Percentiles rank a stretch among this genome's conserved stretches.
Evolutionary conservation across 2,797 vertebrate genomes (phyloP).

Genomic region (Neostethus bicornis): DNA sequence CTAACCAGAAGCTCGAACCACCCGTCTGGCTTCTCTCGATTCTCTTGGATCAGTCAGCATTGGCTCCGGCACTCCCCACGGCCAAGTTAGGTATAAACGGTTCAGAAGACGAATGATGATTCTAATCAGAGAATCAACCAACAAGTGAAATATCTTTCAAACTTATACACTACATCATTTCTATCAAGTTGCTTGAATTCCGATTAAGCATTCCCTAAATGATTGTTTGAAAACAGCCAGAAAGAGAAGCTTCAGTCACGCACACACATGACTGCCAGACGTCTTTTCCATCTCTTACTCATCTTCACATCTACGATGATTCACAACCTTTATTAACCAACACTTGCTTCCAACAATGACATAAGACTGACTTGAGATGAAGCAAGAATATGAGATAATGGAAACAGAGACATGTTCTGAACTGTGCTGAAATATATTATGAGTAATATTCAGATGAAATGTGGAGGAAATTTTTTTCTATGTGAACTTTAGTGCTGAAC

Average conservation of each 20-base stretch:
- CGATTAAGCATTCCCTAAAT: constrained; percentile 40
- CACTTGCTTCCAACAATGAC: constrained; percentile 50
- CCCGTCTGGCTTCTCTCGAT: too few species aligned
- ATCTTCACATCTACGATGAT: constrained; percentile 58
- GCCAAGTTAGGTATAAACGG: too few species aligned
- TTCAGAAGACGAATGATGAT: too few species aligned
- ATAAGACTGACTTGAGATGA: constrained; percentile 32
- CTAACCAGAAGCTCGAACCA: too few species aligned
- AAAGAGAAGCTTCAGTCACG: constrained; percentile 14
- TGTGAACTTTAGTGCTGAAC: too few species aligned
- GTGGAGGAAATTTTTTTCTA: too few species aligned
- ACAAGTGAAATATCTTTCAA: constrained; percentile 26
- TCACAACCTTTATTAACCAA: constrained; percentile 51
- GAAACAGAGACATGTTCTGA: not conserved
- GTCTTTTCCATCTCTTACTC: constrained; percentile 41
- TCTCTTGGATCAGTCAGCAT: too few species aligned
- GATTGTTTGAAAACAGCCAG: constrained; percentile 31
- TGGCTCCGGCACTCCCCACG: too few species aligned
- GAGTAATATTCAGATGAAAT: constrained; percentile 4
- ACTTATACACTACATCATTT: constrained; percentile 6
- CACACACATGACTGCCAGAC: constrained; percentile 18
- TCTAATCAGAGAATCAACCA: constrained; percentile 35
- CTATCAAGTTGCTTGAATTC: constrained; percentile 18
- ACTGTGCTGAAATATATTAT: constrained; percentile 12
- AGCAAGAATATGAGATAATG: constrained; percentile 8